Conservation (phyloP, 2,113 vertebrate genomes). For the Crotalus tigris region DNA sequence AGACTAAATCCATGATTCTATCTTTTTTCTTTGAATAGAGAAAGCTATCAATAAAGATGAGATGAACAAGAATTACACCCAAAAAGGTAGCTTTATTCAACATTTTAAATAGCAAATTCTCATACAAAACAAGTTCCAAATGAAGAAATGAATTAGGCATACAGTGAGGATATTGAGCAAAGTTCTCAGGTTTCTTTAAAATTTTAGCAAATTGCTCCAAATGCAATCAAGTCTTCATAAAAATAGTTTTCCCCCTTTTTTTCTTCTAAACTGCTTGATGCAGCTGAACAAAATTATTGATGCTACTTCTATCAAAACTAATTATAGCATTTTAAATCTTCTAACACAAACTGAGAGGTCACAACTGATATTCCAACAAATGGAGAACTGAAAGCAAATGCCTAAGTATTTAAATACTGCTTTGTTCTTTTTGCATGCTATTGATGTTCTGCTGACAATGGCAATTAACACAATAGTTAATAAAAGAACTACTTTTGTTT, state of each 20-base stretch:
- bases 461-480: background rate
- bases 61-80: background rate
- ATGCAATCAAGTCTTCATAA: background rate
- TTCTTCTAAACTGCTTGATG: background rate
- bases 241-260: fast-evolving
- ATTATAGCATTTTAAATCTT: background rate
- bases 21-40: background rate
- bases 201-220: background rate
- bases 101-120: background rate
- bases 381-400: background rate
- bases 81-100: background rate
- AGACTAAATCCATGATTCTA: background rate
- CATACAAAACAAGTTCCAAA: background rate
- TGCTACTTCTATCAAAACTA: background rate
- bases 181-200: background rate
- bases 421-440: background rate
- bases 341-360: background rate
- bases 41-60: background rate
- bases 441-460: background rate
- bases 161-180: background rate
- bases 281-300: background rate
- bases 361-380: background rate
- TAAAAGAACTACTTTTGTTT: background rate
- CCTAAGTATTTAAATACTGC: background rate
- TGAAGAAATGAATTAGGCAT: background rate